Evolutionary conservation across 2,113 vertebrate species (phyloP), one percentile per base, ranked within the genome.

Genomic region (Puntigrus tetrazona): DNA sequence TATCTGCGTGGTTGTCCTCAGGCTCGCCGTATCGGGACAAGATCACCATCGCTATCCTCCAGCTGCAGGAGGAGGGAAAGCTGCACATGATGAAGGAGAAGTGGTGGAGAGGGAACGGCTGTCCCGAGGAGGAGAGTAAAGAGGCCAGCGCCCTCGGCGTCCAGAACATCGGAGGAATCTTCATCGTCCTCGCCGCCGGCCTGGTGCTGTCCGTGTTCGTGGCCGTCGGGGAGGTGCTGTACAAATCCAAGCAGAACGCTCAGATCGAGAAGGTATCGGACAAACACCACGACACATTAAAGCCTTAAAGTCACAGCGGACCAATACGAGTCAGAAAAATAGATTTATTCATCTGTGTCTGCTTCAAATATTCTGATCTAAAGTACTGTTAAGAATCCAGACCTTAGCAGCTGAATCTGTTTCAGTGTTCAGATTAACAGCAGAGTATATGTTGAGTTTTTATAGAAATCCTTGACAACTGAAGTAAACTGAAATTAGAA

Each of bases 61-160:
- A 99, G 93, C 93, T 99, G 72, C 98, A 99, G 90, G 98, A 99
- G 87, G 98, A 98, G 88, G 98, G 98, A 84, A 99, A 98, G 89
- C 95, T 99, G 83, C 98, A 99, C 89, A 98, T 99, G 98, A 99
- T 99, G 98, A 99, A 99, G 91, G 98, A 99, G 91, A 99, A 99
- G 88, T 99, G 98, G 98, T 99, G 98, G 98, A 81, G 98, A 73
- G 98, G 98, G 63, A 99, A 99, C 16, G 98, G 98, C 47, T 99
- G 97, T 82, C 98, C 98, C 0, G 98, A 99, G 89, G 98, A 99
- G 88, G 98, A 99, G 87, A 99, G 96, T 92, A 99, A 99, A 88
- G 98, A 99, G 91, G 98, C 98, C 87, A 99, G 97, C 86, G 98
- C 98, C 50, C 94, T 99, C 43, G 98, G 98, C 83, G 97, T 99